phyloP scores from a whole-genome alignment of 2,888 invertebrate genomes.

The Ceraclea dissimilis region DNA sequence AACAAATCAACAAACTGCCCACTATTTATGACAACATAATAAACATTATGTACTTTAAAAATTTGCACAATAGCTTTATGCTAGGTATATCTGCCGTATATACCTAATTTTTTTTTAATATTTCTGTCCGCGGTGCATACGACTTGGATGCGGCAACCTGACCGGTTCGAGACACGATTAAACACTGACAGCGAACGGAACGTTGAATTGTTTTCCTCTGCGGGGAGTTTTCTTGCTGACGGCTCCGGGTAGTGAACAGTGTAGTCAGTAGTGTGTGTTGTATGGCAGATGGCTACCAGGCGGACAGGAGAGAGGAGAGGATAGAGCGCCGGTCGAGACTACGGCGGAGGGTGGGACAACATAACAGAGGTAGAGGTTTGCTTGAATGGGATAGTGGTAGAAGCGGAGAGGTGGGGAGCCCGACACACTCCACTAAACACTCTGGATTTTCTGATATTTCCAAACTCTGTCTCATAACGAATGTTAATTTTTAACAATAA shows the following conservation, averaged over 20 bases:
- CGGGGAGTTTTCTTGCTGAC: constrained; percentile 16
- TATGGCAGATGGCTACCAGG: not conserved
- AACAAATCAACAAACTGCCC: too few relatives aligned
- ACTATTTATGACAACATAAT: too few relatives aligned
- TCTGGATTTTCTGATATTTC: constrained; percentile 10
- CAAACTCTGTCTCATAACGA: not conserved
- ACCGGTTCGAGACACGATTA: constrained; percentile 19
- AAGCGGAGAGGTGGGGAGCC: constrained; percentile 4
- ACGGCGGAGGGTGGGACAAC: too few relatives aligned
- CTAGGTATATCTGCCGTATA: too few relatives aligned
- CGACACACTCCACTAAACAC: constrained; percentile 15
- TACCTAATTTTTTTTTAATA: not conserved
- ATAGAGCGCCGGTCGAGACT: not conserved
- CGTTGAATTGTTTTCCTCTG: constrained; percentile 18
- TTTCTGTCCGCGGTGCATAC: not conserved
- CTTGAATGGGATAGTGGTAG: not conserved
- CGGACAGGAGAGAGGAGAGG: constrained; percentile 4
- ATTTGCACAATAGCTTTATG: not conserved
- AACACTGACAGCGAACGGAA: constrained; percentile 19
- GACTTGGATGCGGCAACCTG: constrained; percentile 12
- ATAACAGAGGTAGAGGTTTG: not conserved
- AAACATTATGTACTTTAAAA: not conserved
- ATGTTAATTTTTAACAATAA: too few relatives aligned
- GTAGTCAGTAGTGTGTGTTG: constrained; percentile 1
- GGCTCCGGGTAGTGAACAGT: constrained; percentile 6